phyloP scores from a whole-genome alignment of 2,888 invertebrate species.

The Rhagonycha fulva region DNA sequence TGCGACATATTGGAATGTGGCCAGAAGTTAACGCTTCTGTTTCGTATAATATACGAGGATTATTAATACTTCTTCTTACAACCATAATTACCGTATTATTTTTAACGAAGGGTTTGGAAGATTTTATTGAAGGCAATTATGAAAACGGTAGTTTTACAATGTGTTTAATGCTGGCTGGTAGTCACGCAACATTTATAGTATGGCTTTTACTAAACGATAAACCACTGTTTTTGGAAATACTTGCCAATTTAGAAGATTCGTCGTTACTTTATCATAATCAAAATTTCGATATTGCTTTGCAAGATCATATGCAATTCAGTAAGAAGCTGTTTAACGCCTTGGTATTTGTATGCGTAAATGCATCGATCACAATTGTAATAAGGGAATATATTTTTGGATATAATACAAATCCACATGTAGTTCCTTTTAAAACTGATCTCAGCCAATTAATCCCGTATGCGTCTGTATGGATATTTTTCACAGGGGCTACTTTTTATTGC shows the following conservation, averaged over 20 bases:
- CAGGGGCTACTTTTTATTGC: background rate
- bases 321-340: background rate
- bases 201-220: background rate
- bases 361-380: background rate
- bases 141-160: background rate
- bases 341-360: background rate
- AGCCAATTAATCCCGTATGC: background rate
- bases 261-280: background rate
- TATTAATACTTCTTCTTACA: background rate
- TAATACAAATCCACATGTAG: background rate
- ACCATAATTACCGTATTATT: background rate
- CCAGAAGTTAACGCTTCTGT: background rate
- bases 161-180: background rate
- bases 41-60: background rate
- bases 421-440: background rate
- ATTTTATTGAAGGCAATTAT: background rate
- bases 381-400: background rate
- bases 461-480: background rate
- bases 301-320: background rate
- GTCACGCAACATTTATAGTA: background rate
- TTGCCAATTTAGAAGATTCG: background rate
- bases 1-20: background rate
- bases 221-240: background rate
- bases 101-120: background rate
- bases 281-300: background rate